Base-by-base conservation (phyloP, 1,140 invertebrate species). In the Lasioglossum albipes region DNA sequence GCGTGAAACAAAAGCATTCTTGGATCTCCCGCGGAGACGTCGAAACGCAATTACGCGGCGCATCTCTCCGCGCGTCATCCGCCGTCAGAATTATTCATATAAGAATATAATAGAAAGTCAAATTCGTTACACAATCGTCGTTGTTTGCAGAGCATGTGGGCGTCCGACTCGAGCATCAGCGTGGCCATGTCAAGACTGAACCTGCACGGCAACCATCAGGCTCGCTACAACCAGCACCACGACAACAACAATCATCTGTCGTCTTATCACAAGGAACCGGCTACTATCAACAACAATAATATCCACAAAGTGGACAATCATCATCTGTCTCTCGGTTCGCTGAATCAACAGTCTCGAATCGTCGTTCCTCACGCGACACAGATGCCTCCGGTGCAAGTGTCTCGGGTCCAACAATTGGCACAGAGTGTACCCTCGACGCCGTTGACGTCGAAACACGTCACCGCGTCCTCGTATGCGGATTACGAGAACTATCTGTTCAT, bases 401-500 rank as follows among this genome's bases (percentile, higher is more conserved):
- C 80, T 3, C 79, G 91, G 70, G 64, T 86, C 73, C 89, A 93
- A 80, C 89, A 91, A 84, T 79, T 92, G 71, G 88, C 93, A 20
- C 91, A 92, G 75, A 93, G 93, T 74, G 88, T 93, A 22, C 91
- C 94, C 13, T 87, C 94, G 9, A 92, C 91, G 31, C 92, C 93
- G 31, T 75, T 92, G 31, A 88, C 92, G 1, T 89, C 92, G 16
- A 94, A 93, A 82, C 92, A 93, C 79, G 80, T 93, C 66, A 87
- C 90, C 45, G 73, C 91, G 42, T 87, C 90, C n/a, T 90, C 91
- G 61, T 95, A 95, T 84, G 93, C 94, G 31, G 94, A 95, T 80
- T 95, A 95, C 86, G 94, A 95, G 87, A 95, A 95, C 90, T 95
- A 95, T 89, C 93, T 95, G 80, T 95, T 95, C 84, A 95, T 95